These are phyloP conservation scores for Amphipoea oculea DNA, from an alignment of 2,888 invertebrate genomes.

Conservation along the genomic window DNA sequence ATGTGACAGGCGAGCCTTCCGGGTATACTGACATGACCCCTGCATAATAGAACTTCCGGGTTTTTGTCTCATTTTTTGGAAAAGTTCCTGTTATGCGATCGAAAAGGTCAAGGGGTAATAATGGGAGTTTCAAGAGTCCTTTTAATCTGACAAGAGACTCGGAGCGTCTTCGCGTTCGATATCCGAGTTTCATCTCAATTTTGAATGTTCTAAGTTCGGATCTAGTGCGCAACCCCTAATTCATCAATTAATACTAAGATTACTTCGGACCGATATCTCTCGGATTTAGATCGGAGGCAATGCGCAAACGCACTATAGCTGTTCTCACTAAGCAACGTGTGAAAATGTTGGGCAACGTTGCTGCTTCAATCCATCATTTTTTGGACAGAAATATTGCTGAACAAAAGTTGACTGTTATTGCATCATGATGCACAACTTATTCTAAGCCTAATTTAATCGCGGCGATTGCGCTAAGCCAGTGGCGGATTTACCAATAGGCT, in stretches of 20 bases:
- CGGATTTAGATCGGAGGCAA: neutral
- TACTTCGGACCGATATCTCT: neutral
- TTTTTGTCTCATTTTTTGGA: neutral
- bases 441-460: neutral
- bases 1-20: conserved; percentile 14
- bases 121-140: neutral
- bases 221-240: neutral
- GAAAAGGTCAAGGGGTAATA: neutral
- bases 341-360: neutral
- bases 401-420: neutral
- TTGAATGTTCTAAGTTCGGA: neutral
- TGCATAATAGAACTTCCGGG: conserved; percentile 21
- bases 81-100: neutral
- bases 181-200: neutral
- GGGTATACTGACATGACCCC: conserved; percentile 32
- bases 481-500: no score
- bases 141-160: neutral
- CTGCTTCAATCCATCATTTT: neutral
- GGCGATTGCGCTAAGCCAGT: neutral
- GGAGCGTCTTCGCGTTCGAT: neutral
- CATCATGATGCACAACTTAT: neutral
- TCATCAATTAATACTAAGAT: no score
- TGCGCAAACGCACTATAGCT: neutral
- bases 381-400: neutral
- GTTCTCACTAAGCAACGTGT: neutral